Evolutionary conservation across 2,888 invertebrate genomes (phyloP).

Genomic region (Oscheius sp.): DNA sequence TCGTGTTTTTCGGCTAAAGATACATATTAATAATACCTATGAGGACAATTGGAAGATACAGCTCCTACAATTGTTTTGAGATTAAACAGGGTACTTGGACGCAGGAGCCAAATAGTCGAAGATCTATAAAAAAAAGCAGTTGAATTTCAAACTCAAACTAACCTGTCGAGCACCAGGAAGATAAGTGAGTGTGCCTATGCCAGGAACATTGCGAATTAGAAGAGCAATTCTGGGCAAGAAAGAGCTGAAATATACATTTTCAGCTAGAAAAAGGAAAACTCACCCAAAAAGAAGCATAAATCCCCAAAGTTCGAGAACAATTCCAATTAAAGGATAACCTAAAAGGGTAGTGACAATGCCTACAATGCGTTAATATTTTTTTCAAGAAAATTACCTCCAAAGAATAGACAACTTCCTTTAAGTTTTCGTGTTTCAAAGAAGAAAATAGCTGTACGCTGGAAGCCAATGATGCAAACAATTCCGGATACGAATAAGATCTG

Average conservation of each 20-base stretch:
- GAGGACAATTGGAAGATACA: too few species aligned
- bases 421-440: constrained; percentile 97
- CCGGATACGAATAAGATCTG: constrained; percentile 96
- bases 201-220: constrained; percentile 89
- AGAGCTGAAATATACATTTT: constrained; percentile 81
- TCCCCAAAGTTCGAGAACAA: constrained; percentile 94
- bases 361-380: constrained; percentile 74
- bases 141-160: constrained; percentile 52
- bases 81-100: constrained; percentile 67
- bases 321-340: constrained; percentile 95
- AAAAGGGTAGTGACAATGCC: constrained; percentile 90
- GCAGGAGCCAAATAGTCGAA: constrained; percentile 68
- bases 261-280: constrained; percentile 39
- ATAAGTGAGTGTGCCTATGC: constrained; percentile 86
- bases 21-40: too few species aligned
- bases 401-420: constrained; percentile 76
- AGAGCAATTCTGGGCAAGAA: constrained; percentile 95
- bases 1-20: too few species aligned
- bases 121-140: constrained; percentile 39
- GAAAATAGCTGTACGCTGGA: constrained; percentile 91
- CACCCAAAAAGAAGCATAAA: constrained; percentile 80
- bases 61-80: too few species aligned
- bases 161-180: constrained; percentile 88
- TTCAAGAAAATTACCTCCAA: constrained; percentile 59
- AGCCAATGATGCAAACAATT: constrained; percentile 91